Percentiles rank a stretch among this genome's conserved stretches.
These are phyloP conservation scores for Axea sp. DNA, from an alignment of 2,888 invertebrate genomes.

Conservation along the genomic window DNA sequence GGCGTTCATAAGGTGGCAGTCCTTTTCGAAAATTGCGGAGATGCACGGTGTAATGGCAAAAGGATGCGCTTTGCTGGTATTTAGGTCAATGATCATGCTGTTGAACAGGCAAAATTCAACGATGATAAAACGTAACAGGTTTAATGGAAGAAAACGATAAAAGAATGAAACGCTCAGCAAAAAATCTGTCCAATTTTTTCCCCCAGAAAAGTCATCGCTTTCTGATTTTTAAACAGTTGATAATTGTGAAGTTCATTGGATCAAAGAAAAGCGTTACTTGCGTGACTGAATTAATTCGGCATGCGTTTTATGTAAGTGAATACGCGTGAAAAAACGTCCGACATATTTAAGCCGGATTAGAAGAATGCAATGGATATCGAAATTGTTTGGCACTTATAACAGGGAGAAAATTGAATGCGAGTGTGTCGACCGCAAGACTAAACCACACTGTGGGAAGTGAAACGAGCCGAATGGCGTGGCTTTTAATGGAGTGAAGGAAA, in stretches of 20 bases:
- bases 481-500: constrained; percentile 78
- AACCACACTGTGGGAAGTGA: constrained; percentile 75
- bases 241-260: constrained; percentile 19
- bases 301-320: constrained; percentile 12
- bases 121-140: constrained; percentile 33
- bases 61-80: constrained; percentile 38
- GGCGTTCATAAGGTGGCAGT: too few relatives aligned
- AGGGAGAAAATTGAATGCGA: constrained; percentile 65
- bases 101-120: constrained; percentile 41
- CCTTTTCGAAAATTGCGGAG: constrained; percentile 63
- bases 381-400: constrained; percentile 63
- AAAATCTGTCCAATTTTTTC: constrained; percentile 17
- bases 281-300: constrained; percentile 29
- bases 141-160: constrained; percentile 33
- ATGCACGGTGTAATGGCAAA: constrained; percentile 30
- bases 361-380: constrained; percentile 69
- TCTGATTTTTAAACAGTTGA: constrained; percentile 5
- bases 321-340: constrained; percentile 33
- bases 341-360: constrained; percentile 37
- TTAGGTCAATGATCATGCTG: constrained; percentile 45
- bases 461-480: constrained; percentile 76
- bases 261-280: constrained; percentile 5
- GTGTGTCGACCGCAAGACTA: constrained; percentile 68
- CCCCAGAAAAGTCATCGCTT: too few relatives aligned
- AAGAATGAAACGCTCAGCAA: constrained; percentile 12